Base-by-base conservation (phyloP, 1,140 invertebrate species). In the Apis laboriosa region DNA sequence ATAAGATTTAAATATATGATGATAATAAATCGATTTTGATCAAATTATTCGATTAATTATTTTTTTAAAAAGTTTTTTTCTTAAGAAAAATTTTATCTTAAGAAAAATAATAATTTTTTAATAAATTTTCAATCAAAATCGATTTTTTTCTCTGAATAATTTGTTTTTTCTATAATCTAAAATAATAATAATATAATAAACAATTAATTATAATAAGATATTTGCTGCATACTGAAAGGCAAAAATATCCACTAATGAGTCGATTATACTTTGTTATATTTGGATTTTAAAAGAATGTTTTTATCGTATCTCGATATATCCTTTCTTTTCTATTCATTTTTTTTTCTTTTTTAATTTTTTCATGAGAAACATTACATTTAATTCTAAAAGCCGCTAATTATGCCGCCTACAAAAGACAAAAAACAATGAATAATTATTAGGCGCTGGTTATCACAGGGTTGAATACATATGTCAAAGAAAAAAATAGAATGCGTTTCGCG, bases 401-500 rank as follows among this genome's bases (percentile, higher is more conserved):
- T 84, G 71, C 21, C n/a, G 28, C 34, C 86, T 24, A 80, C 70
- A 58, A 86, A 17, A 84, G 71, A 55, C 53, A 66, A 49, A 28
- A 58, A 71, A 56, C 64, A 78, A 83, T 49, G 49, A 43, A 34
- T 76, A 80, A 67, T 87, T 58, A 53, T 71, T 80, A 84, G 71
- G 34, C 61, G 80, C 51, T 81, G 72, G 34, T 74, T 87, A 61
- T 68, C 83, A 75, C 58, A 51, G 24, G 60, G 58, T 75, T 74
- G 55, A 43, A 68, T 80, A 85, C 68, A 64, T 68, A 76, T 63
- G 66, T 74, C 21, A 77, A 84, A 85, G 24, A 61, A 76, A 60
- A 74, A 73, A 72, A 58, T 28, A 73, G 34, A 61, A 82, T 68
- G 80, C 80, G 67, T 84, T 34, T 87, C 86, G 78, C 78, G 83